Base-by-base conservation (phyloP, 2,113 vertebrate species). In the Heterotilapia buettikoferi region DNA sequence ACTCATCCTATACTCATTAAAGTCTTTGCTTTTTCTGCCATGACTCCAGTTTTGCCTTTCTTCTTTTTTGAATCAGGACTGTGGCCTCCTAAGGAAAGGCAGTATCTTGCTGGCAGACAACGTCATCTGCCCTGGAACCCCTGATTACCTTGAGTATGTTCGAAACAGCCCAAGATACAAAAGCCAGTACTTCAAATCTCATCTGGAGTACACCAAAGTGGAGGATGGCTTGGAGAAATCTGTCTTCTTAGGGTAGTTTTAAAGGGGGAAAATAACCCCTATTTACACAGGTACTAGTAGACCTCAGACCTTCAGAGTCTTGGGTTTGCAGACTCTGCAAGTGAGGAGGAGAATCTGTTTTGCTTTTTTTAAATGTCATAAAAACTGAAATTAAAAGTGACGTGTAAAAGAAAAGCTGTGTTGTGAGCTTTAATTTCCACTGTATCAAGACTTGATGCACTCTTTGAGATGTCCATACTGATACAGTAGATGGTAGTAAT, bases 181-280 rank as follows among this genome's bases (percentile, higher is more conserved):
- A 76, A 97, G 96, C 94, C 93, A 91, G 57, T 97, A 96, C 90
- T 97, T 95, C 93, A 94, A 89, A 66, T 92, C 96, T 52, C 95
- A 97, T 91, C 95, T 97, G 93, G 97, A 97, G 93, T 97, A 97
- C 93, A 96, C 96, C 54, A 94, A 94, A 85, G 96, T 80, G 3
- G 96, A 96, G 63, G 96, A 97, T 1, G 96, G 96, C 26, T 66
- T 97, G 86, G 96, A 97, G 92, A 97, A 97, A 80, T 97, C 96
- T 2, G 85, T 96, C 31, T 97, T 96, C 92, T 84, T 96, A 82
- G 96, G 96, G 7, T 96, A 96, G 88, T 73, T 79, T 82, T 38
- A 47, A 31, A 6, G 7, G 5, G 16, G 16, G 19, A 0, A 45
- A 73, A 47, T 19, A 61, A 26, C 76, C 36, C 61, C 9, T 9